These are phyloP conservation scores for Frankliniella fusca DNA, from an alignment of 2,888 invertebrate species.

Conservation along the genomic window DNA sequence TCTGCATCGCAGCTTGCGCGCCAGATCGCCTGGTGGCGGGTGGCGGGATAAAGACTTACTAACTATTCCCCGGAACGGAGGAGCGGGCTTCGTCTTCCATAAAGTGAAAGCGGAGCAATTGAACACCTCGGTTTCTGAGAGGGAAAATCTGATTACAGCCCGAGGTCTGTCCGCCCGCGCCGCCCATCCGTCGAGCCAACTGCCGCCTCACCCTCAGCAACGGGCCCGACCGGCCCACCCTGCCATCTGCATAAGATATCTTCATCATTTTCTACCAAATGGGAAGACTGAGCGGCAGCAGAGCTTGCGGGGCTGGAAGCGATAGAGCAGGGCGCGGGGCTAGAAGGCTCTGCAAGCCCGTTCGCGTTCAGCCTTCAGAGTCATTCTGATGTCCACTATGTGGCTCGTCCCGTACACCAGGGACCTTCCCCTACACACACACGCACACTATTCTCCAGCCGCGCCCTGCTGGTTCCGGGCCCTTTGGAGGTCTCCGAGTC, in stretches of 20 bases:
- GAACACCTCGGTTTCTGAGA: constrained; percentile 4
- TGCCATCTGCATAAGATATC: constrained; percentile 9
- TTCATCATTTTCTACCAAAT: constrained; percentile 4
- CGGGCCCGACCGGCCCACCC: not conserved
- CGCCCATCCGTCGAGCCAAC: not conserved
- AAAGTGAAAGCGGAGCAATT: not conserved
- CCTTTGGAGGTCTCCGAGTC: too few relatives aligned
- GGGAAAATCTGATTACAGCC: not conserved
- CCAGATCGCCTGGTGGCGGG: too few relatives aligned
- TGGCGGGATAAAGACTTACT: too few relatives aligned
- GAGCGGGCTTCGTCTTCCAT: not conserved
- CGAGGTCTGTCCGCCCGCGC: not conserved
- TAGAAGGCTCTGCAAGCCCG: not conserved
- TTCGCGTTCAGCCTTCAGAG: not conserved
- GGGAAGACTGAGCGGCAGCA: not conserved
- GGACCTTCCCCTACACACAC: too few relatives aligned
- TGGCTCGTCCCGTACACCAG: not conserved
- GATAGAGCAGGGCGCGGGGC: not conserved
- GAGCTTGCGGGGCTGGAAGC: too few relatives aligned
- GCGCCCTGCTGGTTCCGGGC: too few relatives aligned
- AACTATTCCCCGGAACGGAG: not conserved
- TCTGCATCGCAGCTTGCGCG: too few relatives aligned
- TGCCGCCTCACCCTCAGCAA: not conserved
- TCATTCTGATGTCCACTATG: not conserved
- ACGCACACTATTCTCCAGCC: too few relatives aligned